Base-by-base conservation (phyloP, 1,140 invertebrate species). In the Nomia melanderi region DNA sequence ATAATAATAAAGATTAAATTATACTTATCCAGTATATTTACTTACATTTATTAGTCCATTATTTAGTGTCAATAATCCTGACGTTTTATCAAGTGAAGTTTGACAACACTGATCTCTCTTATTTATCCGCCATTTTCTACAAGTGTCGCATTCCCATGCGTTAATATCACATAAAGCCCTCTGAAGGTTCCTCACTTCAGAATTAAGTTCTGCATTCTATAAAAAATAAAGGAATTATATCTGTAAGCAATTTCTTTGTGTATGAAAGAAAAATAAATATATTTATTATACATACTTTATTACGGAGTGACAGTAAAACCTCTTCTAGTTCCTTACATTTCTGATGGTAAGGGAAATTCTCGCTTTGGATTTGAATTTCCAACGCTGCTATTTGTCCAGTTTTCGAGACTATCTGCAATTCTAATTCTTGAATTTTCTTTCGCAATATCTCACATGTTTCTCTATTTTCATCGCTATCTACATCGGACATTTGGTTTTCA, bases 261-360 rank as follows among this genome's bases (percentile, higher is more conserved):
- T n/a, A n/a, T n/a, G n/a, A n/a, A n/a, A n/a, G n/a, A n/a, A n/a
- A n/a, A n/a, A n/a, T n/a, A n/a, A n/a, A n/a, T n/a, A n/a, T n/a
- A n/a, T n/a, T n/a, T 25, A 54, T 25, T 57, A 39, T 54, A 81
- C 63, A 33, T 70, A 92, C 90, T 79, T 85, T 90, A 54, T 83
- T 83, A 25, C 75, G 83, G 27, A 67, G 72, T 0, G 77, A 60
- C 7, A 65, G 47, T 0, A 90, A 2, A 8, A 78, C 70, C 47
- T 89, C 82, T 53, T 91, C 82, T 2, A 90, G 62, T 3, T 91
- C 82, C 25, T 88, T 86, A 39, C 86, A 89, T 41, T 88, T 90
- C 14, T 83, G 79, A 36, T 90, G 78, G 62, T 88, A 88, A 1
- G 91, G 88, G 27, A 88, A 90, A 62, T 79, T 87, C 67, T 89